These are phyloP conservation scores for Stichodactyla mertensii DNA, from an alignment of 64 coral and sea anemone genomes.

Conservation along the genomic window DNA sequence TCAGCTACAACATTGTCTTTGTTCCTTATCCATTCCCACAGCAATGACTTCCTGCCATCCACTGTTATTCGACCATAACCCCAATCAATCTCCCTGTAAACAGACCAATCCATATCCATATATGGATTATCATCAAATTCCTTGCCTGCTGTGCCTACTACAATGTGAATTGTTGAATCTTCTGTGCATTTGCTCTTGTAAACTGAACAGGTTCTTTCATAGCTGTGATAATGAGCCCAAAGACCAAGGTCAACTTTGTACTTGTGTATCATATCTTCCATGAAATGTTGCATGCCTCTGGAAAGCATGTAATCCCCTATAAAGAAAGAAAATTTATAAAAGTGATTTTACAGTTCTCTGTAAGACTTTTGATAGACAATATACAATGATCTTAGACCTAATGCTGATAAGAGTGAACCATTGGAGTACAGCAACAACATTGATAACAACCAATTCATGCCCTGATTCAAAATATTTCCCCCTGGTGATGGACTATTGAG, in stretches of 20 bases:
- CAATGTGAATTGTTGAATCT: conserved; percentile 69
- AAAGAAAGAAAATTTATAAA: not conserved
- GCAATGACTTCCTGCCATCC: conserved; percentile 57
- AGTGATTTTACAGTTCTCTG: not conserved
- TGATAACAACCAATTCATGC: too few species aligned
- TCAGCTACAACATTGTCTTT: conserved; percentile 80
- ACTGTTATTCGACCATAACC: conserved; percentile 87
- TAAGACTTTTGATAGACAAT: too few species aligned
- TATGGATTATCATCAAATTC: conserved; percentile 30
- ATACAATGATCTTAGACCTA: too few species aligned
- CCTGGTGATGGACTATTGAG: too few species aligned
- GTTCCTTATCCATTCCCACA: conserved; percentile 89
- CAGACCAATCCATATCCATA: conserved; percentile 61
- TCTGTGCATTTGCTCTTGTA: conserved; percentile 56
- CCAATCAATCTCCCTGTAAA: conserved; percentile 59
- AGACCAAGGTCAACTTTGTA: conserved; percentile 93
- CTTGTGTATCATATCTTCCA: conserved; percentile 81
- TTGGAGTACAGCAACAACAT: too few species aligned
- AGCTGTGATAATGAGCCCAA: conserved; percentile 98
- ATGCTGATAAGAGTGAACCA: too few species aligned
- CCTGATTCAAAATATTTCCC: too few species aligned
- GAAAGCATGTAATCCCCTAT: conserved; percentile 82
- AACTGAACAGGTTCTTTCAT: conserved; percentile 90
- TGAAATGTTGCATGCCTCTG: conserved; percentile 67
- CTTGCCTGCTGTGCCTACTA: conserved; percentile 78